Percentiles rank a stretch among this genome's conserved stretches.
Conservation (phyloP, 2,888 invertebrate genomes). For the Lycocerus yunnanus region DNA sequence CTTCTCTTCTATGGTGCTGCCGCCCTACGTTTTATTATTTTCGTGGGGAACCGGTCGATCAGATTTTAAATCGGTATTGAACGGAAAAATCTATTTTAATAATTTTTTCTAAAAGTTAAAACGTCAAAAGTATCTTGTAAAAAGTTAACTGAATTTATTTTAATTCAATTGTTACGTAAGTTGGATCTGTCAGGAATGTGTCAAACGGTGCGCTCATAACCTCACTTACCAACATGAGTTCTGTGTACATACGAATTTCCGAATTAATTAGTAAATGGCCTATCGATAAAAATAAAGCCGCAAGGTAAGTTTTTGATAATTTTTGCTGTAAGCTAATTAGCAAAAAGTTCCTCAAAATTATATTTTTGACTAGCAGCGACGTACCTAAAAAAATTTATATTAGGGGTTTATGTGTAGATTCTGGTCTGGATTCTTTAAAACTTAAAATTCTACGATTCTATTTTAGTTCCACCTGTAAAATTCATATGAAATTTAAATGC, state of each 20-base stretch:
- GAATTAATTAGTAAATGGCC: slow-evolving; percentile 82
- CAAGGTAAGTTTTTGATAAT: slow-evolving; percentile 61
- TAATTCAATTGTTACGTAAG: neutral
- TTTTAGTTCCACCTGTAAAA: too few relatives aligned
- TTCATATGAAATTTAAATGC: too few relatives aligned
- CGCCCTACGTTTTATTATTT: neutral
- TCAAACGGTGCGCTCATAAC: neutral
- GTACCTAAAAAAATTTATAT: neutral
- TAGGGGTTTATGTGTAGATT: too few relatives aligned
- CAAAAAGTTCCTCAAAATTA: neutral
- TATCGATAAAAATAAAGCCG: slow-evolving; percentile 70
- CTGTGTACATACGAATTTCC: slow-evolving; percentile 72
- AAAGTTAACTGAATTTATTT: neutral
- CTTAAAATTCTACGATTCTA: too few relatives aligned
- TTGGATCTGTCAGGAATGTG: neutral
- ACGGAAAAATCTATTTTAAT: neutral
- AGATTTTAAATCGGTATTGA: neutral
- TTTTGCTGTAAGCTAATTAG: neutral
- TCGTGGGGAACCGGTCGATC: neutral
- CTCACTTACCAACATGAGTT: slow-evolving; percentile 23
- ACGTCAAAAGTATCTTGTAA: neutral
- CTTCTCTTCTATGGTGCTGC: neutral
- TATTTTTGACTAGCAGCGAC: neutral
- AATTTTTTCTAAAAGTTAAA: neutral
- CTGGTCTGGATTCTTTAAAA: too few relatives aligned